Evolutionary conservation across 2,797 vertebrate species (phyloP).

Genomic region (Simalia tracyae): DNA sequence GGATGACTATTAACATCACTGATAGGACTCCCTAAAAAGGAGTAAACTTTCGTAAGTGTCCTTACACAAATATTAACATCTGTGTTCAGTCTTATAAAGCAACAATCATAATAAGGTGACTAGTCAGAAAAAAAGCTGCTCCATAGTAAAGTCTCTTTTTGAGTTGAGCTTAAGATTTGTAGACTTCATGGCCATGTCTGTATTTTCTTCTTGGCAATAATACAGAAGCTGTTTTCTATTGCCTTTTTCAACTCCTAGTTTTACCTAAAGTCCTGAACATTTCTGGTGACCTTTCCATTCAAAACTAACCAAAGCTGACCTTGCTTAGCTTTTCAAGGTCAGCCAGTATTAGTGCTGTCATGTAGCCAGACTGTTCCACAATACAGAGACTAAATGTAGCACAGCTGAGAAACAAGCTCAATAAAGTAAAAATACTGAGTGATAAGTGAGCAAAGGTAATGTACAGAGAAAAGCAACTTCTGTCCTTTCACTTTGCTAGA

Average conservation of each 20-base stretch:
- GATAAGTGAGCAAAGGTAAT: background rate
- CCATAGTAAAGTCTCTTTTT: too few species aligned
- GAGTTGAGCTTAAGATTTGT: too few species aligned
- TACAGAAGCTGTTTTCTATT: too few species aligned
- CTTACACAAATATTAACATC: background rate
- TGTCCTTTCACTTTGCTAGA: background rate
- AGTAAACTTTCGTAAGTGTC: background rate
- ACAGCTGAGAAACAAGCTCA: conserved; percentile 1
- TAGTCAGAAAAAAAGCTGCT: background rate
- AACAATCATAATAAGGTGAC: background rate
- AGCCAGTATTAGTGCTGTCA: background rate
- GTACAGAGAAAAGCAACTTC: background rate
- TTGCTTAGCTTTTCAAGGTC: too few species aligned
- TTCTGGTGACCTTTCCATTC: too few species aligned
- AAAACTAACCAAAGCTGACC: too few species aligned
- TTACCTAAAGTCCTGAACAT: too few species aligned
- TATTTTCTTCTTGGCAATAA: too few species aligned
- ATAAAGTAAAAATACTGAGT: background rate
- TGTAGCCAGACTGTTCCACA: background rate
- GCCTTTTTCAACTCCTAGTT: too few species aligned
- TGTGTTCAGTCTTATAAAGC: background rate
- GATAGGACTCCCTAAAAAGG: background rate
- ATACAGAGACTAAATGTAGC: conserved; percentile 16
- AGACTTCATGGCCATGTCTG: too few species aligned
- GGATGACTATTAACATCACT: background rate